Evolutionary conservation across 1,140 invertebrate species (phyloP), one percentile per base, ranked within the genome.

Genomic region (Catajapyx aquilonaris): DNA sequence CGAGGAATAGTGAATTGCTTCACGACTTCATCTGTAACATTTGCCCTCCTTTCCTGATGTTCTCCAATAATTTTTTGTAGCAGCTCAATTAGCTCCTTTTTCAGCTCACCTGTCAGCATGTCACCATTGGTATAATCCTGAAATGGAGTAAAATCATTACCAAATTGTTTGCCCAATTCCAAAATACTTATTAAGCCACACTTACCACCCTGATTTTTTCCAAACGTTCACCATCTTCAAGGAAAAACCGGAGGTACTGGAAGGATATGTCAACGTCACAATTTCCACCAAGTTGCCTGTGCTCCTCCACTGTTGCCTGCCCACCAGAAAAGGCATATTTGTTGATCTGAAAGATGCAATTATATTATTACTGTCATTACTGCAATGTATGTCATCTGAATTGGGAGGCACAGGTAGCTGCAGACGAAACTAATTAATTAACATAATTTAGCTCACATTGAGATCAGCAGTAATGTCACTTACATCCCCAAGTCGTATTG

Each of bases 251-350:
- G 2, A 99, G 60, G 64, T 97, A 94, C 56, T 98, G 91, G 61
- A 74, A 99, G 0, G 90, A 81, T 36, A 91, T 80, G 62, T 99
- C 95, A 3, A 98, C 70, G 45, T 87, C 81, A 54, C 91, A 94
- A 56, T 97, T 81, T 3, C 94, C 95, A 22, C 95, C 93, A 31
- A 76, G 59, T 53, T 74, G 61, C 44, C 79, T 60, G 53, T 99
- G 95, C 53, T 96, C 83, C 58, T 98, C 93, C 0, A 94, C 61
- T 1, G 88, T 94, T 10, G 74, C 67, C 50, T 78, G 80, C 19
- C 95, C 95, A 20, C 95, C 95, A 36, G 90, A 96, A 62, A 97
- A 99, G 18, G 94, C 95, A 60, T 96, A 85, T 63, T 96, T 97
- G 53, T 98, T 98, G 23, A 91, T 77, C 76, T 86, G 48, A 37